Evolutionary conservation across 2,797 vertebrate species (phyloP).

Genomic region (Eulemur coronatus): DNA sequence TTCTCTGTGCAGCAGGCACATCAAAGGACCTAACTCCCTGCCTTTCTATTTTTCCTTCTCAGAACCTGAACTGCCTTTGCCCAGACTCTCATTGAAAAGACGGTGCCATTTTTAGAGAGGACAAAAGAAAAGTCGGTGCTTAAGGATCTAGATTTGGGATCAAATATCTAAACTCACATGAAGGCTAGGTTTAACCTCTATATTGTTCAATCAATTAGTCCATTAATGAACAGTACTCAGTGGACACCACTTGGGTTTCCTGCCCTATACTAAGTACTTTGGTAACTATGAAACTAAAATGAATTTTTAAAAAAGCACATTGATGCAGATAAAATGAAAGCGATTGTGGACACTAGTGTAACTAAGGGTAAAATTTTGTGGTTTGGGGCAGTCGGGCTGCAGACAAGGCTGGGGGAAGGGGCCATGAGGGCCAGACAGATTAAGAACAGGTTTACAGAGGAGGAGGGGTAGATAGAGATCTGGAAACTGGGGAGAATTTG

Average conservation of each 20-base stretch:
- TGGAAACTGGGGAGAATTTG: not conserved
- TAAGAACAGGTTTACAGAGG: not conserved
- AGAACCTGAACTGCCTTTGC: not conserved
- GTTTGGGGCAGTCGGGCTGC: too few relatives aligned
- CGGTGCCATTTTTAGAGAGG: not conserved
- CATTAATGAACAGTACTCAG: not conserved
- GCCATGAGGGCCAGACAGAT: not conserved
- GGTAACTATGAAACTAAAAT: not conserved
- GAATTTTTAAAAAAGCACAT: not conserved
- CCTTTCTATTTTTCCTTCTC: not conserved
- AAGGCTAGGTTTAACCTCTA: constrained; percentile 8
- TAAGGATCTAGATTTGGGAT: not conserved
- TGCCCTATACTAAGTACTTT: not conserved
- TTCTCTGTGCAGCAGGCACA: constrained; percentile 68
- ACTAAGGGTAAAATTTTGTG: not conserved
- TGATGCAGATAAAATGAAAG: not conserved
- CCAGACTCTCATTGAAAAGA: not conserved
- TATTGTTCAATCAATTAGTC: not conserved
- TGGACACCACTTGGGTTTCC: not conserved
- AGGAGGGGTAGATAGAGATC: not conserved
- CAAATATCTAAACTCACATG: not conserved
- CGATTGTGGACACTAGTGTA: not conserved
- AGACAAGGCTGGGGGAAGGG: not conserved
- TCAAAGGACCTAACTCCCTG: constrained; percentile 77
- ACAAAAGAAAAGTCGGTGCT: not conserved